phyloP scores from a whole-genome alignment of 2,888 invertebrate genomes.

The Polia nebulosa region DNA sequence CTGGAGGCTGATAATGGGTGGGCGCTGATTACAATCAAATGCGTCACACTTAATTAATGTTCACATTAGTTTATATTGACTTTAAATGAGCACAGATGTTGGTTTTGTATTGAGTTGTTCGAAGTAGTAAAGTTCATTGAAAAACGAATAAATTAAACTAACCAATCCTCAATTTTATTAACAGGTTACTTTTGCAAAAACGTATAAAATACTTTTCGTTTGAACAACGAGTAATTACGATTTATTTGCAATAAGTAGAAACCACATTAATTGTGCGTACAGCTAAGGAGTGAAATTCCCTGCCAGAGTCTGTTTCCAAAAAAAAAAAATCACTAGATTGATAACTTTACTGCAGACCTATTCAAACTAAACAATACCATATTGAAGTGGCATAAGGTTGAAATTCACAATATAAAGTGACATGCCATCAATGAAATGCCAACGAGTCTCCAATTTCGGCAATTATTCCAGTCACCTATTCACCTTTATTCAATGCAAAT shows the following conservation, averaged over 20 bases:
- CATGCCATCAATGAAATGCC: slow-evolving; percentile 1
- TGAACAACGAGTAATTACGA: too few relatives aligned
- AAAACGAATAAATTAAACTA: too few relatives aligned
- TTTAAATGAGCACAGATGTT: slow-evolving; percentile 9
- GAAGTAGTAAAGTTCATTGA: background rate
- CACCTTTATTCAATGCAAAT: slow-evolving; percentile 42
- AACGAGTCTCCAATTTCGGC: slow-evolving; percentile 20
- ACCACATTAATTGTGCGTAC: too few relatives aligned
- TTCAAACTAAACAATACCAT: background rate
- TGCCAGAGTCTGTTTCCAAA: too few relatives aligned
- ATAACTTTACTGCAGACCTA: too few relatives aligned
- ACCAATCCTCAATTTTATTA: background rate
- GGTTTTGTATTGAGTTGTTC: background rate
- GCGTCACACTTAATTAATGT: slow-evolving; percentile 25
- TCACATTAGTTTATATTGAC: slow-evolving; percentile 24
- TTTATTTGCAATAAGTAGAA: too few relatives aligned
- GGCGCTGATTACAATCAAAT: slow-evolving; percentile 34
- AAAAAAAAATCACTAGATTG: too few relatives aligned
- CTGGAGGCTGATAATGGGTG: slow-evolving; percentile 19
- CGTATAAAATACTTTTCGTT: too few relatives aligned
- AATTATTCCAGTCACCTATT: slow-evolving; percentile 41
- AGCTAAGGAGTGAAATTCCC: too few relatives aligned
- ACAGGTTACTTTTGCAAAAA: too few relatives aligned
- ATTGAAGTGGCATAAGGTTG: background rate
- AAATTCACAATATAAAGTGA: background rate